Percentiles rank a stretch among this genome's conserved stretches.
Conservation (phyloP, 2,797 vertebrate species). For the Phylloscopus collybita region DNA sequence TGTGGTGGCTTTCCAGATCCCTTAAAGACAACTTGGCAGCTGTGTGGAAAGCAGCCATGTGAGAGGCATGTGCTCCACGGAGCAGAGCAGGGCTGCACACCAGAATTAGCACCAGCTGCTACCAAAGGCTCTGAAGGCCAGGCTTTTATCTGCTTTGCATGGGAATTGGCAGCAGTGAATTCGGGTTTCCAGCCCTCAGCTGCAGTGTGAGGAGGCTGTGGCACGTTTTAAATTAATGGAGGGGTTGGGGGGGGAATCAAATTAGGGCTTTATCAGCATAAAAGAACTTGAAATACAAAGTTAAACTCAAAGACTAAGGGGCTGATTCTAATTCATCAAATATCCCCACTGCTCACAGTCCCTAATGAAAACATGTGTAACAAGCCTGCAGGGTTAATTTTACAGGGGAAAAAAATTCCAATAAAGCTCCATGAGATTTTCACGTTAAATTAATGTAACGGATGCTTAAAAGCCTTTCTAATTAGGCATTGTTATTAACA, state of each 20-base stretch:
- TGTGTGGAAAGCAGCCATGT: neutral
- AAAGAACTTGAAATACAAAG: conserved; percentile 49
- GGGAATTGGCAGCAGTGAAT: neutral
- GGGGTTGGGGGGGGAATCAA: neutral
- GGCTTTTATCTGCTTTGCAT: neutral
- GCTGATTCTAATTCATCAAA: conserved; percentile 71
- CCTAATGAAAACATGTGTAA: conserved; percentile 80
- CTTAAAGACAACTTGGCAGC: neutral
- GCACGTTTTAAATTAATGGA: neutral
- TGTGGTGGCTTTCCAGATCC: neutral
- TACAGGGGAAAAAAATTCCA: conserved; percentile 68
- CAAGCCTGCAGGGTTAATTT: conserved; percentile 79
- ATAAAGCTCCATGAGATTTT: conserved; percentile 76
- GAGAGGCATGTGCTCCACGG: neutral
- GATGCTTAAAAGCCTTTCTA: conserved; percentile 81
- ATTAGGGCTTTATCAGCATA: conserved; percentile 10
- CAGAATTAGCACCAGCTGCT: conserved; percentile 9
- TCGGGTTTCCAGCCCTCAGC: neutral
- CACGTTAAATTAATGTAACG: conserved; percentile 78
- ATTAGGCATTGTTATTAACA: conserved; percentile 77
- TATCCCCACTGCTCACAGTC: conserved; percentile 64
- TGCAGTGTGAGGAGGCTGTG: neutral
- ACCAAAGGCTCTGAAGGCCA: neutral
- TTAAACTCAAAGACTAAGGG: conserved; percentile 42
- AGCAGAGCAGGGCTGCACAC: neutral